Evolutionary conservation across 1,140 invertebrate genomes (phyloP).

Genomic region (Ectropis grisescens): DNA sequence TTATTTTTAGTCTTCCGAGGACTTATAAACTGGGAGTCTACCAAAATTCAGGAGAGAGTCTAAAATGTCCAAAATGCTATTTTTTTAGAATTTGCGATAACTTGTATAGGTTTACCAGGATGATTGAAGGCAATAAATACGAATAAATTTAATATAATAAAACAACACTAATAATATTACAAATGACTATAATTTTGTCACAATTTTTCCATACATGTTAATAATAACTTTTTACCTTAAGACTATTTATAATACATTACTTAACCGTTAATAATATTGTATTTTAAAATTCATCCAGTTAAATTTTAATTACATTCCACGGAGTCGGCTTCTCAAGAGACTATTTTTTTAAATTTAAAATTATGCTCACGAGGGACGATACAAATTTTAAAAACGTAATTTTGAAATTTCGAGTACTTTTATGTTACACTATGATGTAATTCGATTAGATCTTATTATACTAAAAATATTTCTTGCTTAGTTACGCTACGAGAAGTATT

Average conservation of each 20-base stretch:
- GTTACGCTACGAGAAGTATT: slow-evolving; percentile 43
- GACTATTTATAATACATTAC: slow-evolving; percentile 68
- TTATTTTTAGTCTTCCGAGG: too few species aligned
- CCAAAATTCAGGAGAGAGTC: too few species aligned
- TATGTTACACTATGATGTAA: slow-evolving; percentile 63
- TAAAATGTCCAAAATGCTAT: too few species aligned
- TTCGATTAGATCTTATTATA: slow-evolving; percentile 68
- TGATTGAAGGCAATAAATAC: too few species aligned
- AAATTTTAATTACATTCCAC: slow-evolving; percentile 58
- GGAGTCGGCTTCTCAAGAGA: slow-evolving; percentile 50
- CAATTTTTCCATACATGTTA: slow-evolving; percentile 70
- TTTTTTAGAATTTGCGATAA: too few species aligned
- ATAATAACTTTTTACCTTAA: slow-evolving; percentile 69
- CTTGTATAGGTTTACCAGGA: too few species aligned
- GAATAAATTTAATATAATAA: too few species aligned
- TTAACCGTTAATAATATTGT: slow-evolving; percentile 59
- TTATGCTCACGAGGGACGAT: slow-evolving; percentile 31
- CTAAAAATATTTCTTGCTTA: slow-evolving; percentile 67
- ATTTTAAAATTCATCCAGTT: slow-evolving; percentile 64
- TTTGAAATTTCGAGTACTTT: slow-evolving; percentile 42
- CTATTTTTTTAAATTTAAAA: slow-evolving; percentile 34
- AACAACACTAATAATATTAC: slow-evolving; percentile 63
- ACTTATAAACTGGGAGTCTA: too few species aligned
- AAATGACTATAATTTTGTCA: slow-evolving; percentile 70
- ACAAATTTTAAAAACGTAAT: slow-evolving; percentile 44